Conservation (phyloP, 2,113 vertebrate genomes). For the Halcyon senegalensis region DNA sequence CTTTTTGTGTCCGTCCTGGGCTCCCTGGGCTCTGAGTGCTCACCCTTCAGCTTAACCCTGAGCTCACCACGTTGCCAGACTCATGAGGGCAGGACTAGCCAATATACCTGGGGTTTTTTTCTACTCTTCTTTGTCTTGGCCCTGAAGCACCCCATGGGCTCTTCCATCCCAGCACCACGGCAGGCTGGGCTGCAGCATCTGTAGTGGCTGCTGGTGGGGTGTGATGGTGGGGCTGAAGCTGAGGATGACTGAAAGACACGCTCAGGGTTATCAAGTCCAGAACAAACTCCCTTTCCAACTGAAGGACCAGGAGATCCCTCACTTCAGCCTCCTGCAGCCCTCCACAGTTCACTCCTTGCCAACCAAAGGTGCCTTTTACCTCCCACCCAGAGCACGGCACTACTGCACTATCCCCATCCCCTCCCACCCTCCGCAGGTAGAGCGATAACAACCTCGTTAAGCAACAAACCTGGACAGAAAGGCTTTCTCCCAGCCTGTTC, state of each 20-base stretch:
- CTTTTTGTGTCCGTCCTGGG: fast-evolving
- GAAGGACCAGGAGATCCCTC: background rate
- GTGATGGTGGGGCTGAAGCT: background rate
- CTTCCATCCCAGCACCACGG: fast-evolving
- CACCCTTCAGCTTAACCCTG: background rate
- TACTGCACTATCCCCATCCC: background rate
- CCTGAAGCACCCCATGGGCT: background rate
- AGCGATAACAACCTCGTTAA: fast-evolving
- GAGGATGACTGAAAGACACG: too few species aligned
- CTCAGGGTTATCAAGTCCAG: background rate
- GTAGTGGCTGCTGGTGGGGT: fast-evolving
- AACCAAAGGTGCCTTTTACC: background rate
- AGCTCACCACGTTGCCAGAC: background rate
- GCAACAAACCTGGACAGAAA: background rate
- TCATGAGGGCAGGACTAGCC: fast-evolving
- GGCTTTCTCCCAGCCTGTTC: background rate
- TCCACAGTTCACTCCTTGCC: background rate
- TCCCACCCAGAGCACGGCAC: background rate
- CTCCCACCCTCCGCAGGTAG: background rate
- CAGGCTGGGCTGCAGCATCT: background rate
- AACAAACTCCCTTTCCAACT: background rate
- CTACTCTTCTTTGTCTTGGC: background rate
- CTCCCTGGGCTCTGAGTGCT: background rate
- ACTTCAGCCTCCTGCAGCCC: background rate
- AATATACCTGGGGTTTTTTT: background rate